Evolutionary conservation across 2,113 vertebrate species (phyloP).

Genomic region (Rhinogobius similis): DNA sequence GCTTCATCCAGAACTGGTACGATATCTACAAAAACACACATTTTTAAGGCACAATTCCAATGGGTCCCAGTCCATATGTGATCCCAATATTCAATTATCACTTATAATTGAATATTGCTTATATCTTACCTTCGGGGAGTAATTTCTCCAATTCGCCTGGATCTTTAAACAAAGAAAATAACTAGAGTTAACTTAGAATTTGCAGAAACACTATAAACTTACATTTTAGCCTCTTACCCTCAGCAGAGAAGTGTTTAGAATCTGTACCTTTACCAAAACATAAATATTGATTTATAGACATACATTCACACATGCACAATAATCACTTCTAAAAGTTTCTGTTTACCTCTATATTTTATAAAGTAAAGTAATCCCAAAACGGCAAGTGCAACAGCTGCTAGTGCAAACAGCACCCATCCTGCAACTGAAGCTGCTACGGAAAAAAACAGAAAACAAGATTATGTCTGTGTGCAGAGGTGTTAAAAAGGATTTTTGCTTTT

Average conservation of each 20-base stretch:
- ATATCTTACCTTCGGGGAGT: not conserved
- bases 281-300: not conserved
- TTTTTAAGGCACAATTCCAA: not conserved
- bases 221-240: conserved; percentile 27
- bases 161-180: not conserved
- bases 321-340: not conserved
- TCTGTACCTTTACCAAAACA: not conserved
- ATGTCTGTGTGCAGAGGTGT: fast-evolving
- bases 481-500: not conserved
- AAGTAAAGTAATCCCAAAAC: not conserved
- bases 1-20: not conserved
- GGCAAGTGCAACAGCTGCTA: fast-evolving
- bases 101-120: not conserved
- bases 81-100: not conserved
- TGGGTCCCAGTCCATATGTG: not conserved
- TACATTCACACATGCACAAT: not conserved
- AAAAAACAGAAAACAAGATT: not conserved
- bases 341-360: conserved; percentile 34
- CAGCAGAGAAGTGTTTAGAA: not conserved
- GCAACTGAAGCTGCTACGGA: not conserved
- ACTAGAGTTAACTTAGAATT: not conserved
- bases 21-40: not conserved
- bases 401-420: conserved; percentile 35
- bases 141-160: not conserved
- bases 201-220: not conserved